phyloP scores from a whole-genome alignment of 2,113 vertebrate species.

The western clawed frog (Xenopus tropicalis) region DNA sequence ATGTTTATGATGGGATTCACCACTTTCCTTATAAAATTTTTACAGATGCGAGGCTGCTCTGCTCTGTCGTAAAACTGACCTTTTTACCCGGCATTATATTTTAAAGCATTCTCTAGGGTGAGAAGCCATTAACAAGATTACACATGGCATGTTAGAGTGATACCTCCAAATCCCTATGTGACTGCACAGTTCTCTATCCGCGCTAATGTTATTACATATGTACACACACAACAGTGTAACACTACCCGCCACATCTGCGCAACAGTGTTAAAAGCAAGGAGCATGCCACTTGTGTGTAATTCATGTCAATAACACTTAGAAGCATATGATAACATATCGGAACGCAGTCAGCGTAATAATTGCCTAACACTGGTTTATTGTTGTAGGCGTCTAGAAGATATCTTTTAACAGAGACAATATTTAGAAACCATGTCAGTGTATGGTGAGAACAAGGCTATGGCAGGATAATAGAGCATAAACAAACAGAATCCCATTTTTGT shows the following conservation, averaged over 20 bases:
- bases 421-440: too few relatives aligned
- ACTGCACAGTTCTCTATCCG: constrained; percentile 19
- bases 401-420: too few relatives aligned
- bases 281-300: constrained; percentile 7
- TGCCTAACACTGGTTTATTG: too few relatives aligned
- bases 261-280: constrained; percentile 35
- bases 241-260: constrained; percentile 13
- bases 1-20: background rate
- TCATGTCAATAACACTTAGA: constrained; percentile 18
- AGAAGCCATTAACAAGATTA: constrained; percentile 37
- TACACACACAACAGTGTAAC: constrained; percentile 29
- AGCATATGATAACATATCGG: background rate
- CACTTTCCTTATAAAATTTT: background rate
- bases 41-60: background rate
- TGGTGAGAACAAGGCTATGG: too few relatives aligned
- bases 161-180: constrained; percentile 29
- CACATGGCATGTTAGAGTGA: constrained; percentile 19
- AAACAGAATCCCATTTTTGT: too few relatives aligned
- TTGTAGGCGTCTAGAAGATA: too few relatives aligned
- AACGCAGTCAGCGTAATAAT: background rate
- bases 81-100: background rate
- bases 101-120: constrained; percentile 19
- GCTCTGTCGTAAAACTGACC: background rate
- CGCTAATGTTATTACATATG: constrained; percentile 41
- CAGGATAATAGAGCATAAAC: too few relatives aligned